Percentiles rank a stretch among this genome's conserved stretches.
Evolutionary conservation across 2,797 vertebrate species (phyloP).

Genomic region (Masticophis lateralis): DNA sequence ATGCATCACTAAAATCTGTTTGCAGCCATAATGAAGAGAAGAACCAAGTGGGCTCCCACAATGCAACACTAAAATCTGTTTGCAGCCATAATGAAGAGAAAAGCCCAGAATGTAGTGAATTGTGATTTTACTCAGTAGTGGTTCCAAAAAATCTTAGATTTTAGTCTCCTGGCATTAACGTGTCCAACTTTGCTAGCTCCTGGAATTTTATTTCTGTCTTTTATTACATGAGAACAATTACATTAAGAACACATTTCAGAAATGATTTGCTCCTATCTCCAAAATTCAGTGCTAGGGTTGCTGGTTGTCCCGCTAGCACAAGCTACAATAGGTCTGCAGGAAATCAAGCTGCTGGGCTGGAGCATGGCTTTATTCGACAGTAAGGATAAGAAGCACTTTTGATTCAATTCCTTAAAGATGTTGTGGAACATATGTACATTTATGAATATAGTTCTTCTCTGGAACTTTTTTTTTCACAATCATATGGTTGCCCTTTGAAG

Average conservation of each 20-base stretch:
- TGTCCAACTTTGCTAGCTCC: neutral
- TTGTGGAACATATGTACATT: neutral
- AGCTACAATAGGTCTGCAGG: neutral
- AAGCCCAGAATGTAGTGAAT: too few species aligned
- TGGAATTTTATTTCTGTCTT: neutral
- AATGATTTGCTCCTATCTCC: neutral
- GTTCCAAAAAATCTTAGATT: neutral
- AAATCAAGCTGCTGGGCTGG: neutral
- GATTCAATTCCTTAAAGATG: neutral
- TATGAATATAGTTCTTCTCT: neutral
- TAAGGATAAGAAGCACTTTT: neutral
- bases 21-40: too few species aligned
- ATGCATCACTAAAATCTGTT: too few species aligned
- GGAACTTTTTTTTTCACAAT: neutral
- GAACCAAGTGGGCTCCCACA: too few species aligned
- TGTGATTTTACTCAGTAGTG: too few species aligned
- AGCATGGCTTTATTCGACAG: neutral
- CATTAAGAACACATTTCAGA: neutral
- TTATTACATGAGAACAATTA: neutral
- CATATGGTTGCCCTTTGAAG: neutral
- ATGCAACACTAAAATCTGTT: too few species aligned
- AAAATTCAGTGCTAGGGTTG: neutral
- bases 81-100: too few species aligned
- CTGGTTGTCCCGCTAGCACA: neutral
- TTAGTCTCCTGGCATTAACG: neutral